Percentiles rank a stretch among this genome's conserved stretches.
These are phyloP conservation scores for Triplophysa tibetana DNA, from an alignment of 2,113 vertebrate species.

Conservation along the genomic window DNA sequence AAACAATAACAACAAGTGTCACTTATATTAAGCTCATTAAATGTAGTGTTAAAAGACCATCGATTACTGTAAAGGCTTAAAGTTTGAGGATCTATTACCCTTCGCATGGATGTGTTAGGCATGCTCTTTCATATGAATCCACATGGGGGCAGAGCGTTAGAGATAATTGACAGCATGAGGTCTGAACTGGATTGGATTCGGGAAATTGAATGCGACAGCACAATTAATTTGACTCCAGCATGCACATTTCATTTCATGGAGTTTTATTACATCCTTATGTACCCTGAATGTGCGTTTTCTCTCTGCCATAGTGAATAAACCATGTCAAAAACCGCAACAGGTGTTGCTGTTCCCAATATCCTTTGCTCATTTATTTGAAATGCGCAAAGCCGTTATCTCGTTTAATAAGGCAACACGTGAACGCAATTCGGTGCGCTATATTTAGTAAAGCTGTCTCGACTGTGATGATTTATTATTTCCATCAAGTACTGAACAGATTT, in stretches of 20 bases:
- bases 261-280: background rate
- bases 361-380: background rate
- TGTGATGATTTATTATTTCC: too few relatives aligned
- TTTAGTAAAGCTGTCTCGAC: background rate
- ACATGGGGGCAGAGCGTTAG: background rate
- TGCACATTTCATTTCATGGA: background rate
- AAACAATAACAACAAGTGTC: background rate
- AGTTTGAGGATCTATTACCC: background rate
- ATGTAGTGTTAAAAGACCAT: slow-evolving; percentile 1
- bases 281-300: background rate
- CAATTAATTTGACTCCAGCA: slow-evolving; percentile 15
- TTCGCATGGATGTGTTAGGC: background rate
- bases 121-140: background rate
- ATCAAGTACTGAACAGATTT: too few relatives aligned
- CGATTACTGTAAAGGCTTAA: background rate
- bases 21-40: background rate
- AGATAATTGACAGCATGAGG: background rate
- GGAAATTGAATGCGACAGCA: slow-evolving; percentile 28
- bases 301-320: background rate
- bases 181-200: background rate
- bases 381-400: background rate
- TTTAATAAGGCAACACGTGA: background rate
- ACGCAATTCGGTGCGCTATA: background rate
- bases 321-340: slow-evolving; percentile 17
- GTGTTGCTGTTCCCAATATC: background rate